Base-by-base conservation (phyloP, 1,140 invertebrate genomes). In the Lepidurus couesii region DNA sequence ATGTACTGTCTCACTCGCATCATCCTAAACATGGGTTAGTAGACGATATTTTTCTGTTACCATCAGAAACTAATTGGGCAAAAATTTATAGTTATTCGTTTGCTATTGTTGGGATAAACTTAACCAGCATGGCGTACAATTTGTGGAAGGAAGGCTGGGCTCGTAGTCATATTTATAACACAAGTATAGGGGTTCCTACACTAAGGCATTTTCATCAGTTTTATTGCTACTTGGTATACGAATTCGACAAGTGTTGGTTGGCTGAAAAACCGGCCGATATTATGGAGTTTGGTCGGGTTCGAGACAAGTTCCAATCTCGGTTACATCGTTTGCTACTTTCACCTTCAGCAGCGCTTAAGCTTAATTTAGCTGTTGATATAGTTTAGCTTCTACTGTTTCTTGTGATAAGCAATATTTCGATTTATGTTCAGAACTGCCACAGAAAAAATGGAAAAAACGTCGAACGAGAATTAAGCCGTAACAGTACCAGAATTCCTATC, bases 191-290 rank as follows among this genome's bases (percentile, higher is more conserved):
- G 78, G 77, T 80, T 82, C 92, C 90, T 74, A 89, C 85, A 26
- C 85, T 98, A 44, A 89, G 91, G 83, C 89, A 93, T 84, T 98
- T 98, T 86, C 95, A 98, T 86, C 91, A 92, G 83, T 91, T 98
- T 82, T 98, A 98, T 86, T 95, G 94, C 86, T 97, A 95, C 84
- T 86, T 98, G 53, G 96, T 97, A 86, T 94, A 92, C 83, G 92
- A 96, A 83, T 98, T 98, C 87, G 95, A 97, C 85, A 91, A 91
- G 82, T 92, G 95, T 84, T 98, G 96, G 96, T 89, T 96, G 75
- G 88, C 92, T 78, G 92, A 94, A 43, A 95, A 95, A 83, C 95
- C 96, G 0, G 89, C 89, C 79, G 93, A 96, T 85, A 94, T 98
- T 79, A 98, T 98, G 96, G 94, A 98, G 84, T 98, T 98, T 85